These are phyloP conservation scores for Lasioglossum oenotherae DNA, from an alignment of 2,888 invertebrate species.

Conservation along the genomic window DNA sequence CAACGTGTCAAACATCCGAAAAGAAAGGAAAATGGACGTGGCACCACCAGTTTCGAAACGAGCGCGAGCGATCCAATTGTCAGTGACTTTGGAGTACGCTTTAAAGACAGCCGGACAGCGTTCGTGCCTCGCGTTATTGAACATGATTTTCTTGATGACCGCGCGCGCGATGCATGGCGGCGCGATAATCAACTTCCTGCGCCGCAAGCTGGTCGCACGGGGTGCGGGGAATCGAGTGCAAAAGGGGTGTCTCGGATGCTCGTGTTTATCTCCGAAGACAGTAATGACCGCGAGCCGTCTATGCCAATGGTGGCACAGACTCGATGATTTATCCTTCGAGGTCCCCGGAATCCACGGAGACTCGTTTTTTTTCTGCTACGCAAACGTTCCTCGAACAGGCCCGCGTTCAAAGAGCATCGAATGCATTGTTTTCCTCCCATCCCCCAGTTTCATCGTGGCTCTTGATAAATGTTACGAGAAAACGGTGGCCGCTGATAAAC, in stretches of 20 bases:
- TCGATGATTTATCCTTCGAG: constrained; percentile 53
- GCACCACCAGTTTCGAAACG: neutral
- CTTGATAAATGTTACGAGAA: constrained; percentile 44
- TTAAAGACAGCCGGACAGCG: constrained; percentile 32
- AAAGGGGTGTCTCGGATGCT: constrained; percentile 46
- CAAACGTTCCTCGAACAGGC: neutral
- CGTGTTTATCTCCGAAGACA: constrained; percentile 57
- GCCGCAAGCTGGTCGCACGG: constrained; percentile 36
- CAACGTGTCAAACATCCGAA: neutral
- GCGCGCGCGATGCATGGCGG: constrained; percentile 46
- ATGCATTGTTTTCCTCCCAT: constrained; percentile 31
- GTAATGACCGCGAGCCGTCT: constrained; percentile 47
- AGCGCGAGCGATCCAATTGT: neutral
- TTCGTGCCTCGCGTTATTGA: constrained; percentile 51
- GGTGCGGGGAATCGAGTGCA: constrained; percentile 25
- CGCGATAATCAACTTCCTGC: constrained; percentile 65
- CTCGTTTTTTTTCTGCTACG: neutral
- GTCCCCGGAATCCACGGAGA: neutral
- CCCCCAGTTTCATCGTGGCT: neutral
- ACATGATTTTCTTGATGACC: constrained; percentile 58
- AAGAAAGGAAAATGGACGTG: neutral
- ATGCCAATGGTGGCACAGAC: constrained; percentile 27
- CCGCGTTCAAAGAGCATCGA: constrained; percentile 57
- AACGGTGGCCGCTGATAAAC: constrained; percentile 27
- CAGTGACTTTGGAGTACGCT: constrained; percentile 27